A percentile compares a stretch with the other conserved stretches of the same genome.
Evolutionary conservation across 2,888 invertebrate genomes (phyloP).

Genomic region (Eupeodes luniger): DNA sequence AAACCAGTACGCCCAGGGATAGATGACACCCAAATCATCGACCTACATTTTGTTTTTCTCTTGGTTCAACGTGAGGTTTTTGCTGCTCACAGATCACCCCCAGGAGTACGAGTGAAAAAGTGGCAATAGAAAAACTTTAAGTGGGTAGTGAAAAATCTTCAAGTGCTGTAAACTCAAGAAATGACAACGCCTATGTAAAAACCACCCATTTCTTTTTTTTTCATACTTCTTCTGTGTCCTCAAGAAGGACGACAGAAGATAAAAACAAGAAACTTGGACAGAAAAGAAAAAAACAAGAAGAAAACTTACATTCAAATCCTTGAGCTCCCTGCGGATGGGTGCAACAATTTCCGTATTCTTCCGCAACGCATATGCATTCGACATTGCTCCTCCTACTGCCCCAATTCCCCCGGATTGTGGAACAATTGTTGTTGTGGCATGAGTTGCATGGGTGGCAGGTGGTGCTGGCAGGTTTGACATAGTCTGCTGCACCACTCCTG

Average conservation of each 20-base stretch:
- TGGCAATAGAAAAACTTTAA: background rate
- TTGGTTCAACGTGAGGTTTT: no score
- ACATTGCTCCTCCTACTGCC: conserved; percentile 69
- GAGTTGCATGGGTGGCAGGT: conserved; percentile 46
- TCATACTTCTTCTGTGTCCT: background rate
- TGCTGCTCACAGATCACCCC: background rate
- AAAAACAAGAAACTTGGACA: background rate
- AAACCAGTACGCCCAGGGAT: background rate
- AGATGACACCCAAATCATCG: background rate
- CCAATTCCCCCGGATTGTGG: conserved; percentile 72
- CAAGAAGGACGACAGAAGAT: background rate
- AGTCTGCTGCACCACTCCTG: conserved; percentile 15
- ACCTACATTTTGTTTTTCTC: background rate
- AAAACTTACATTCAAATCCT: conserved; percentile 84
- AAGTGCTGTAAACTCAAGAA: background rate
- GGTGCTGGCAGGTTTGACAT: conserved; percentile 33
- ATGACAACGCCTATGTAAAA: conserved; percentile 50
- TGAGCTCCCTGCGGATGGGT: conserved; percentile 86
- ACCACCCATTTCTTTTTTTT: background rate
- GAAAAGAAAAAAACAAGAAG: background rate
- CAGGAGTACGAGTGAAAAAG: background rate
- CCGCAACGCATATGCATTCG: conserved; percentile 75
- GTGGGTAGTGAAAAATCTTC: background rate
- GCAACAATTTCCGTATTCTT: conserved; percentile 86
- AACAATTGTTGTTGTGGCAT: conserved; percentile 47